Evolutionary conservation across 2,888 invertebrate genomes (phyloP).

Genomic region (Lycia hirtaria): DNA sequence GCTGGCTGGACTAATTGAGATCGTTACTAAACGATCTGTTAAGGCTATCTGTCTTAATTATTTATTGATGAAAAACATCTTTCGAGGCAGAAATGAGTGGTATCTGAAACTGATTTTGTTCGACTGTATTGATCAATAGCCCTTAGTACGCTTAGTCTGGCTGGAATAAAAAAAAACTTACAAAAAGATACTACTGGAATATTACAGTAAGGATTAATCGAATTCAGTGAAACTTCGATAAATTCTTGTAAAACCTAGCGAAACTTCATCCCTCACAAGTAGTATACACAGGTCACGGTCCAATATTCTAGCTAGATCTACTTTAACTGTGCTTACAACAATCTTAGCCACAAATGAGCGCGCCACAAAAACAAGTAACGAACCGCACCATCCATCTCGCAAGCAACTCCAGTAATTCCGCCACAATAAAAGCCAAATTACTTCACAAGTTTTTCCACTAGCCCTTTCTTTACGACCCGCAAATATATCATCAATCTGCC

Average conservation of each 20-base stretch:
- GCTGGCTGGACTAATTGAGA: background rate
- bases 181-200: too few relatives aligned
- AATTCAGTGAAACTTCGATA: too few relatives aligned
- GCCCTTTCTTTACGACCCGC: constrained; percentile 40
- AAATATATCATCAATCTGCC: constrained; percentile 59
- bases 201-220: too few relatives aligned
- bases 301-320: background rate
- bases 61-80: background rate
- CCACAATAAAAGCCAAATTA: constrained; percentile 34
- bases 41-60: background rate
- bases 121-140: too few relatives aligned
- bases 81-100: too few relatives aligned
- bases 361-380: constrained; percentile 25
- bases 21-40: background rate
- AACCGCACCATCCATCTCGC: constrained; percentile 25
- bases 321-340: constrained; percentile 1
- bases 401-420: constrained; percentile 29
- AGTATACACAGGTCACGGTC: too few relatives aligned
- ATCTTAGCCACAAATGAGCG: constrained; percentile 4
- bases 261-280: too few relatives aligned
- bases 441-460: constrained; percentile 36
- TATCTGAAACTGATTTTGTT: too few relatives aligned
- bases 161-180: too few relatives aligned
- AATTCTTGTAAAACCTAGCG: too few relatives aligned
- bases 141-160: too few relatives aligned